Percentiles rank a stretch among this genome's conserved stretches.
Evolutionary conservation across 2,797 vertebrate genomes (phyloP).

Genomic region (Crenuchus spilurus): DNA sequence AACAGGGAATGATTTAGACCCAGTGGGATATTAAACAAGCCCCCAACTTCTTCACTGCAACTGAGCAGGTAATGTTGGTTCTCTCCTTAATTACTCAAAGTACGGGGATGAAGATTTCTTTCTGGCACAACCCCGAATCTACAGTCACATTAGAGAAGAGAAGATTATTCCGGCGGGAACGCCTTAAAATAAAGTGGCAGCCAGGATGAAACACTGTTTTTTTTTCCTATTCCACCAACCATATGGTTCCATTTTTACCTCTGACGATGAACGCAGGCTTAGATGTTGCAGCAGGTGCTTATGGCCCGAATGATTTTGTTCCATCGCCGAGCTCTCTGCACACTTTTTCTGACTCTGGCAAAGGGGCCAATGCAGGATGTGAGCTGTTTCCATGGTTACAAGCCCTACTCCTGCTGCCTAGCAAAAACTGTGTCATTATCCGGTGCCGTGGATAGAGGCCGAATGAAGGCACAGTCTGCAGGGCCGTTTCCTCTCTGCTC

Average conservation of each 20-base stretch:
- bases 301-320: conserved; percentile 58
- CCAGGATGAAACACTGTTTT: conserved; percentile 47
- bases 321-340: conserved; percentile 66
- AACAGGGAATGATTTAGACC: conserved; percentile 72
- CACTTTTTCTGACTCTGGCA: conserved; percentile 66
- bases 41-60: conserved; percentile 66
- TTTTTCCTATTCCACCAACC: conserved; percentile 57
- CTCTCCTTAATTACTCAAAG: conserved; percentile 59
- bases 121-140: conserved; percentile 54
- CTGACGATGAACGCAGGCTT: conserved; percentile 42
- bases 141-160: conserved; percentile 56
- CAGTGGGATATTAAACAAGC: conserved; percentile 75
- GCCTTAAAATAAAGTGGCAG: conserved; percentile 47
- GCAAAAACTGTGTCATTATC: conserved; percentile 85
- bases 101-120: conserved; percentile 44
- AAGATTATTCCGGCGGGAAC: conserved; percentile 57
- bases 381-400: conserved; percentile 84
- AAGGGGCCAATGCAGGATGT: conserved; percentile 76
- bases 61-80: conserved; percentile 62
- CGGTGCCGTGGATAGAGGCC: conserved; percentile 74
- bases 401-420: conserved; percentile 73
- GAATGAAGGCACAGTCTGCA: conserved; percentile 56
- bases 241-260: conserved; percentile 32
- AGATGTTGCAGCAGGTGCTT: conserved; percentile 60
- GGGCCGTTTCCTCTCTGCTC: conserved; percentile 54